A percentile compares a stretch with the other conserved stretches of the same genome.
Evolutionary conservation across 2,113 vertebrate genomes (phyloP).

Genomic region (Albula goreensis): DNA sequence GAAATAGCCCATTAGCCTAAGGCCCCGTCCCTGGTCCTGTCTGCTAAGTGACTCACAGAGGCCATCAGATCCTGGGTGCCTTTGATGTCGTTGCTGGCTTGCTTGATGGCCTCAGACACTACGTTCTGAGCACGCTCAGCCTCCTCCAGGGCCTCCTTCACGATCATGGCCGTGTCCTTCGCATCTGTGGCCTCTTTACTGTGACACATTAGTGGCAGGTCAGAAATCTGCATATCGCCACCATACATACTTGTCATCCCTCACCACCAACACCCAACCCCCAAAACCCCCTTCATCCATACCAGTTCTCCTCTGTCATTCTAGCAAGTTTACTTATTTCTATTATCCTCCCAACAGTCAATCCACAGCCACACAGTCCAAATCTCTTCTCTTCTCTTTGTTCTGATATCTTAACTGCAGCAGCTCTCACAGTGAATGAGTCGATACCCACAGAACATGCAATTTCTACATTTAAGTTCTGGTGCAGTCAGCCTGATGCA

Average conservation of each 20-base stretch:
- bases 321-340: no score
- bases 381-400: no score
- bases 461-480: no score
- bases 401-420: no score
- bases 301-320: no score
- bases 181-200: slow-evolving; percentile 84
- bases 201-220: slow-evolving; percentile 1
- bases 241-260: neutral
- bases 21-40: neutral
- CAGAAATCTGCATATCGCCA: neutral
- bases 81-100: slow-evolving; percentile 84
- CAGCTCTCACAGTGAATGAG: no score
- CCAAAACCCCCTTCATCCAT: no score
- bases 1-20: neutral
- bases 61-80: slow-evolving; percentile 85
- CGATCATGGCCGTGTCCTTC: slow-evolving; percentile 80
- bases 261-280: neutral
- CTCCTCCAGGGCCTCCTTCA: slow-evolving; percentile 85
- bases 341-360: no score
- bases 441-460: no score
- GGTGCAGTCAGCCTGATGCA: no score
- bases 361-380: no score
- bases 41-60: slow-evolving; percentile 71
- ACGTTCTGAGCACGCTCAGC: slow-evolving; percentile 82
- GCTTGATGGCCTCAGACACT: slow-evolving; percentile 83